phyloP scores from a whole-genome alignment of 2,888 invertebrate species.

The Perizoma flavofasciatum region DNA sequence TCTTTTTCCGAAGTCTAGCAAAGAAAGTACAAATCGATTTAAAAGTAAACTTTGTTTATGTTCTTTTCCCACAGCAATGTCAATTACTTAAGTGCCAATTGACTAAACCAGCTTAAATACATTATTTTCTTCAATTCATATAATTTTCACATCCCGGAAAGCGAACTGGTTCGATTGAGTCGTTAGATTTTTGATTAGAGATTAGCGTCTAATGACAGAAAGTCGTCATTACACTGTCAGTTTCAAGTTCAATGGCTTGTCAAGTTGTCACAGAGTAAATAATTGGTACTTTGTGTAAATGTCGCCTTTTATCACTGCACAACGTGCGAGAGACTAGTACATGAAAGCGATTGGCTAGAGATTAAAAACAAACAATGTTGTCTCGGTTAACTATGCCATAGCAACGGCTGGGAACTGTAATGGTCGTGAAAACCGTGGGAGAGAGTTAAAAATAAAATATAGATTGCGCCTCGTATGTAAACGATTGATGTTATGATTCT shows the following conservation, averaged over 20 bases:
- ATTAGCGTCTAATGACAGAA: slow-evolving; percentile 32
- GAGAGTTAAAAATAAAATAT: slow-evolving; percentile 30
- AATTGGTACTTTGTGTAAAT: neutral
- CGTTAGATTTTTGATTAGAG: slow-evolving; percentile 38
- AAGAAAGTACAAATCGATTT: too few species aligned
- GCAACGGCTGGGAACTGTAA: neutral
- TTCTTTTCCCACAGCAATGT: slow-evolving; percentile 16
- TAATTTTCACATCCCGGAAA: slow-evolving; percentile 37
- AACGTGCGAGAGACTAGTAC: too few species aligned
- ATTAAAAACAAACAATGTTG: neutral
- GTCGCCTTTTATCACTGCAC: too few species aligned
- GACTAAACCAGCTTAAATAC: slow-evolving; percentile 1
- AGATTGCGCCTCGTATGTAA: slow-evolving; percentile 6
- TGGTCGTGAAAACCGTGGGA: slow-evolving; percentile 11
- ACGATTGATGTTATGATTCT: slow-evolving; percentile 3
- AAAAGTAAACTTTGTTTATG: too few species aligned
- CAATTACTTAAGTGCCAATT: neutral
- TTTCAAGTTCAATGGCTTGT: slow-evolving; percentile 35
- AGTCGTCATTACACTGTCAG: slow-evolving; percentile 29
- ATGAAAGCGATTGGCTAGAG: too few species aligned
- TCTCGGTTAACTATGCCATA: slow-evolving; percentile 3
- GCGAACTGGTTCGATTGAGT: slow-evolving; percentile 32
- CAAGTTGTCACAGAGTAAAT: slow-evolving; percentile 10
- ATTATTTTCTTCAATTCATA: slow-evolving; percentile 28
- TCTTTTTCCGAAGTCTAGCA: too few species aligned